Evolutionary conservation across 1,140 invertebrate species (phyloP).

Genomic region (Trinorchestia longiramus): DNA sequence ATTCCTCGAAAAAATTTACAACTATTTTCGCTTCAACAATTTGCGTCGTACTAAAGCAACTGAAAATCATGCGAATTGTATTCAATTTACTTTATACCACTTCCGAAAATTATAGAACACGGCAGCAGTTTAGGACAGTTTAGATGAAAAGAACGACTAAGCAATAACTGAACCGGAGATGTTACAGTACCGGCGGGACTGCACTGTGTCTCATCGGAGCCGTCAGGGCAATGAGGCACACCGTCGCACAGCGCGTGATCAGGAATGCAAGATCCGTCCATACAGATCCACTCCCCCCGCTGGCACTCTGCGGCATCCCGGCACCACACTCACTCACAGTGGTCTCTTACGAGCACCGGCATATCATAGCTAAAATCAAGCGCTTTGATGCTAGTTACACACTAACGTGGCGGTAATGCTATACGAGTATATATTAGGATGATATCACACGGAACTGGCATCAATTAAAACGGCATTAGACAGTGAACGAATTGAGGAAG

Average conservation of each 20-base stretch:
- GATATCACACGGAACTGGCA: not conserved
- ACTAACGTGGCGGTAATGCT: not conserved
- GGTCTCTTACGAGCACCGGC: not conserved
- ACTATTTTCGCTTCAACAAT: not conserved
- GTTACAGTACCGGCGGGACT: slow-evolving; percentile 73
- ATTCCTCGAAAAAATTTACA: not conserved
- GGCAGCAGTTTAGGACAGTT: not conserved
- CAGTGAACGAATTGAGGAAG: not conserved
- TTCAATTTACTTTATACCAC: not conserved
- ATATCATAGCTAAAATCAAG: not conserved
- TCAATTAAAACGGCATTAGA: not conserved
- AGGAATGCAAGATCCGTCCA: slow-evolving; percentile 90
- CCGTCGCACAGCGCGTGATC: slow-evolving; percentile 86
- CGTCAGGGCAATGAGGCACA: slow-evolving; percentile 83
- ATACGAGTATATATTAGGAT: not conserved
- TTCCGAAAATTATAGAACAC: not conserved
- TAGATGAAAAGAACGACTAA: not conserved
- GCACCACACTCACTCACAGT: not conserved
- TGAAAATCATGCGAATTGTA: not conserved
- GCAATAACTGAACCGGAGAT: not conserved
- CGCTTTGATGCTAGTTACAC: not conserved
- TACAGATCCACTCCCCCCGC: slow-evolving; percentile 87
- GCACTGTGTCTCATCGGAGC: slow-evolving; percentile 89
- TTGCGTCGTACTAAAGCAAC: not conserved
- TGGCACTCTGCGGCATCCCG: slow-evolving; percentile 74